A percentile compares a stretch with the other conserved stretches of the same genome.
phyloP scores from a whole-genome alignment of 2,888 invertebrate genomes.

The Bellardia bayeri region DNA sequence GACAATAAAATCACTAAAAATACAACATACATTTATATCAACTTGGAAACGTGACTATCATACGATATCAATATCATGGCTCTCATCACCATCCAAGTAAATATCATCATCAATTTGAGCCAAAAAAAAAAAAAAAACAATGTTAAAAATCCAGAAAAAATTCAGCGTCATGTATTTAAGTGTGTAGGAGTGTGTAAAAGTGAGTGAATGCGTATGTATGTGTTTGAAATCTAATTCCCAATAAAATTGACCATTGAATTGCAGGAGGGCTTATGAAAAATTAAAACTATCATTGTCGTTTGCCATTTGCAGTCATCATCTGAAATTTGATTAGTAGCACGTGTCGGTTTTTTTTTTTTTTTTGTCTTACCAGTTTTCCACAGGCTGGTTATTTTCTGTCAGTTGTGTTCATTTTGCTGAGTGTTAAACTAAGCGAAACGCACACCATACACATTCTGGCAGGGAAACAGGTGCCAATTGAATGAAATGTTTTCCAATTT shows the following conservation, averaged over 20 bases:
- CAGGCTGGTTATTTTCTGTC: background rate
- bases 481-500: background rate
- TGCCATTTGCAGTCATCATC: constrained; percentile 52
- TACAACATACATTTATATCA: constrained; percentile 60
- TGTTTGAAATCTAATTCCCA: constrained; percentile 68
- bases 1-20: constrained; percentile 67
- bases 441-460: background rate
- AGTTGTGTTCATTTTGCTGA: background rate
- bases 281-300: constrained; percentile 59
- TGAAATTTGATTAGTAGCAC: constrained; percentile 68
- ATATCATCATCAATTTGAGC: constrained; percentile 41
- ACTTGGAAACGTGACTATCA: constrained; percentile 69
- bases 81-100: constrained; percentile 8
- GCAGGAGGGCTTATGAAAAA: constrained; percentile 54
- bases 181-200: background rate
- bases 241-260: constrained; percentile 66
- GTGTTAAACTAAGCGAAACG: background rate
- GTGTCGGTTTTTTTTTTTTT: constrained; percentile 43
- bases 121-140: background rate
- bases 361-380: too few species aligned
- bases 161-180: constrained; percentile 6
- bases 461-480: background rate
- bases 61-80: constrained; percentile 53
- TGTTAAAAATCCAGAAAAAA: constrained; percentile 19
- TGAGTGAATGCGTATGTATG: background rate